Conservation (phyloP, 1,140 invertebrate genomes). For the Saccostrea echinata region DNA sequence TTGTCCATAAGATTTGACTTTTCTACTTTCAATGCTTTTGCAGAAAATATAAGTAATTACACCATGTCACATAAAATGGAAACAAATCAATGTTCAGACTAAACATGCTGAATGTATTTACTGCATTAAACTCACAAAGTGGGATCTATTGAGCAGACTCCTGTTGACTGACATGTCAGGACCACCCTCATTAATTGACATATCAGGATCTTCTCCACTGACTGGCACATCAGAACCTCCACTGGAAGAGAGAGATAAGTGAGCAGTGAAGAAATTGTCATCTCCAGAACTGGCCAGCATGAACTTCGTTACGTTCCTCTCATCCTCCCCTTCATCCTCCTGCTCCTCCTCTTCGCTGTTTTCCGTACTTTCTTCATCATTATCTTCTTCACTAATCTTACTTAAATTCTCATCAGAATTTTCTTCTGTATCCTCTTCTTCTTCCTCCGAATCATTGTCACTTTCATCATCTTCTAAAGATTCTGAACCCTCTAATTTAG, state of each 20-base stretch:
- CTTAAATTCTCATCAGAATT: conserved; percentile 47
- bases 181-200: not conserved
- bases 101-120: not conserved
- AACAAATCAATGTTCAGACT: not conserved
- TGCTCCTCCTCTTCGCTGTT: not conserved
- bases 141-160: conserved; percentile 26
- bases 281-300: not conserved
- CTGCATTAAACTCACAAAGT: conserved; percentile 47
- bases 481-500: conserved; percentile 19
- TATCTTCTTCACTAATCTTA: conserved; percentile 52
- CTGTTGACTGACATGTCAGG: not conserved
- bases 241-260: not conserved
- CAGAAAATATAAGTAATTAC: too few species aligned
- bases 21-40: too few species aligned
- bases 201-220: not conserved
- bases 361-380: conserved; percentile 48
- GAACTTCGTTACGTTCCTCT: conserved; percentile 31
- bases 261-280: conserved; percentile 7
- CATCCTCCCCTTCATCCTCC: conserved; percentile 53
- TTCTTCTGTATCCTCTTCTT: conserved; percentile 52
- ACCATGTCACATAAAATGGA: too few species aligned
- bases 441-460: conserved; percentile 38
- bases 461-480: conserved; percentile 53
- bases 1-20: too few species aligned
- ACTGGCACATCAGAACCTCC: not conserved